These are phyloP conservation scores for Diloba caeruleocephala DNA, from an alignment of 2,888 invertebrate genomes.

Conservation along the genomic window DNA sequence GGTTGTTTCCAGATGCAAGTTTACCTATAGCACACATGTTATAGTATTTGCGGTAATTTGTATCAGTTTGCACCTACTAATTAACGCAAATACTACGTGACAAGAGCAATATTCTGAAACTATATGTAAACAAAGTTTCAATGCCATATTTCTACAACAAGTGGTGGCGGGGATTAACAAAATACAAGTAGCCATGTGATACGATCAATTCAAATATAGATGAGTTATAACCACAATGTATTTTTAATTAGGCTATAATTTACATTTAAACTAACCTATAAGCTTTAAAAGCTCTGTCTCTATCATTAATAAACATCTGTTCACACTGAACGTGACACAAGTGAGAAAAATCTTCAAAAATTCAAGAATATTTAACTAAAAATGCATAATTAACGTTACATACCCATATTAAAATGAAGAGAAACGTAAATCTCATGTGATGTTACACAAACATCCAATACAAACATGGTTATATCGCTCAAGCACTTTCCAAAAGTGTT, in stretches of 20 bases:
- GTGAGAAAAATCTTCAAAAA: slow-evolving; percentile 17
- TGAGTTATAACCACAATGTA: slow-evolving; percentile 20
- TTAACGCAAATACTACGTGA: no score
- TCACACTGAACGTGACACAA: slow-evolving; percentile 5
- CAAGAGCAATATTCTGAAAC: slow-evolving; percentile 6
- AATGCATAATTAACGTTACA: slow-evolving; percentile 56
- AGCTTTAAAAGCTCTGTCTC: neutral
- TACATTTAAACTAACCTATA: slow-evolving; percentile 8
- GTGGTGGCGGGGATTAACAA: slow-evolving; percentile 37
- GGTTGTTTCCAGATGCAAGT: slow-evolving; percentile 11
- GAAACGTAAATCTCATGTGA: slow-evolving; percentile 65
- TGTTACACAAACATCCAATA: slow-evolving; percentile 68
- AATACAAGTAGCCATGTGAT: slow-evolving; percentile 35
- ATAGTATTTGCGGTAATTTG: slow-evolving; percentile 15
- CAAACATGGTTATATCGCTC: slow-evolving; percentile 72
- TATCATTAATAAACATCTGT: slow-evolving; percentile 3
- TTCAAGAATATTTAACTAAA: slow-evolving; percentile 19
- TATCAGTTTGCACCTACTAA: slow-evolving; percentile 17
- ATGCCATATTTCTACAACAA: slow-evolving; percentile 5
- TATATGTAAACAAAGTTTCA: slow-evolving; percentile 1
- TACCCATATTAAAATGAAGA: slow-evolving; percentile 67
- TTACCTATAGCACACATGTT: slow-evolving; percentile 14
- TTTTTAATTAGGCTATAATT: slow-evolving; percentile 4
- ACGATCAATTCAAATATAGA: slow-evolving; percentile 21
- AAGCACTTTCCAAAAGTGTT: slow-evolving; percentile 82